These are phyloP conservation scores for Chironomus striatipennis DNA, from an alignment of 1,140 invertebrate species.

Conservation along the genomic window DNA sequence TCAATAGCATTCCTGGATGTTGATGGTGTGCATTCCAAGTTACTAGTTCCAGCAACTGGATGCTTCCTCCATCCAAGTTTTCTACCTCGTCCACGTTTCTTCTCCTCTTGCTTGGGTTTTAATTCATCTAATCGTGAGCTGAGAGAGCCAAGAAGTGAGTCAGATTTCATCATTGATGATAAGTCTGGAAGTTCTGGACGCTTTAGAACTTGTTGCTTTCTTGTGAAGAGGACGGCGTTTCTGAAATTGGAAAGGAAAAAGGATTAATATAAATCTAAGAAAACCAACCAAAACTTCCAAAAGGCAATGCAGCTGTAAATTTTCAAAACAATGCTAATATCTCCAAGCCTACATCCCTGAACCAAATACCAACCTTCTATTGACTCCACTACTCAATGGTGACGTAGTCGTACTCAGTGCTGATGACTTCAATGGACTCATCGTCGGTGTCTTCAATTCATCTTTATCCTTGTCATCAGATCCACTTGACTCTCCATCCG, in stretches of 20 bases:
- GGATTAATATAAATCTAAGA: neutral
- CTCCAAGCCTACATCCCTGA: too few relatives aligned
- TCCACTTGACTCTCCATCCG: constrained; percentile 35
- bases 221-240: constrained; percentile 73
- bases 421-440: constrained; percentile 18
- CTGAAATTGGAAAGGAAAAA: constrained; percentile 34
- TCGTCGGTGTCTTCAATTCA: constrained; percentile 28
- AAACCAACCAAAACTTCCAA: too few relatives aligned
- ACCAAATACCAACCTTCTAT: constrained; percentile 44
- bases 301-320: too few relatives aligned
- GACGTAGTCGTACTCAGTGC: constrained; percentile 33
- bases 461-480: constrained; percentile 32
- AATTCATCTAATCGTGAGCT: constrained; percentile 38
- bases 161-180: constrained; percentile 36
- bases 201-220: constrained; percentile 54
- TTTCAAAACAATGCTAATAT: too few relatives aligned
- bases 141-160: constrained; percentile 40
- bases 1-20: constrained; percentile 28
- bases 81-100: constrained; percentile 27
- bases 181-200: constrained; percentile 37
- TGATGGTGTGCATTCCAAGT: constrained; percentile 27
- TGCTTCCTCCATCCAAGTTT: neutral
- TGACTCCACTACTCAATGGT: constrained; percentile 51
- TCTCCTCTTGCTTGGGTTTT: constrained; percentile 41
- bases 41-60: constrained; percentile 26